These are phyloP conservation scores for Caiman crocodilus DNA, from an alignment of 2,797 vertebrate species.

Conservation along the genomic window DNA sequence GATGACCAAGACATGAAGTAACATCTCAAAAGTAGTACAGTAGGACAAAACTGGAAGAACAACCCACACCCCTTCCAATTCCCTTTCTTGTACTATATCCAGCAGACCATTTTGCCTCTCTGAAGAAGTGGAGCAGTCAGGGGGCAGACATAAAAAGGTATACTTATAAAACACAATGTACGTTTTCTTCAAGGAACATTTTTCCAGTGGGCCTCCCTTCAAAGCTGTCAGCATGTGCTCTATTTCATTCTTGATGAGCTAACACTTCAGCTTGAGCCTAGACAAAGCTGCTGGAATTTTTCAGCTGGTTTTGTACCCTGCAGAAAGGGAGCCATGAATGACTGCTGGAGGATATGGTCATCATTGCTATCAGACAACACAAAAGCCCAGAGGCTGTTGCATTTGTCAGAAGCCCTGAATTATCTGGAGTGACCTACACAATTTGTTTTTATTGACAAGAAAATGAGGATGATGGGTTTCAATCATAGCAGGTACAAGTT, in stretches of 20 bases:
- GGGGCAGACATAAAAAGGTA: background rate
- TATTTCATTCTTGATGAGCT: background rate
- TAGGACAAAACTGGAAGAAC: background rate
- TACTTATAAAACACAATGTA: background rate
- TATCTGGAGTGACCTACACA: background rate
- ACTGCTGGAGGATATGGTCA: background rate
- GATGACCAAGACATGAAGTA: fast-evolving
- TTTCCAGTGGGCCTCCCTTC: background rate
- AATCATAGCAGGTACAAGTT: background rate
- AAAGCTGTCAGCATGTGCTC: background rate
- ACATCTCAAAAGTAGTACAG: background rate
- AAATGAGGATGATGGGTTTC: background rate
- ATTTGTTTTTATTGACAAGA: background rate
- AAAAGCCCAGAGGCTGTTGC: background rate
- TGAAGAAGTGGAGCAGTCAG: background rate
- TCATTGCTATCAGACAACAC: fast-evolving
- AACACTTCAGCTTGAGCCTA: background rate
- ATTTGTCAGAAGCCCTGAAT: background rate
- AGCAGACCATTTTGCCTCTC: background rate
- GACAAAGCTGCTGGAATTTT: background rate
- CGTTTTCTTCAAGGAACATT: background rate
- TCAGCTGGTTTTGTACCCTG: background rate
- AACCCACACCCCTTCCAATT: background rate
- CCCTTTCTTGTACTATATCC: fast-evolving
- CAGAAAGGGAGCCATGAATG: background rate